Conservation (phyloP, 2,113 vertebrate species). For the Lepisosteus osseus region DNA sequence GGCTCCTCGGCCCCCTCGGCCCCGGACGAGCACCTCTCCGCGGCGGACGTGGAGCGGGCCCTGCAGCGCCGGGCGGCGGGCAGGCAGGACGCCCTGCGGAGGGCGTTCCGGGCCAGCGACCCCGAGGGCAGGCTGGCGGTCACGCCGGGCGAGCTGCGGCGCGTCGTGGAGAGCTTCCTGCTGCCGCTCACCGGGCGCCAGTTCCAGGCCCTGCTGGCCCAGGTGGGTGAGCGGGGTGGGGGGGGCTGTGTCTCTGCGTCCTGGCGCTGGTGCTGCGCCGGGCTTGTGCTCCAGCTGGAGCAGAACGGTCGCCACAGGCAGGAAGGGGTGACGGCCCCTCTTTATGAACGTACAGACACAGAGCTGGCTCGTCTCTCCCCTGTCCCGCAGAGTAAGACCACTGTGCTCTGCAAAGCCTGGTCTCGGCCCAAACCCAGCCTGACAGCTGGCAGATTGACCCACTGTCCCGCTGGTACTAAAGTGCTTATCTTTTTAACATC, state of each 20-base stretch:
- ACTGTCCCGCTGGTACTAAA: too few species aligned
- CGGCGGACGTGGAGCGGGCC: constrained; percentile 39
- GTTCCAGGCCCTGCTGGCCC: constrained; percentile 44
- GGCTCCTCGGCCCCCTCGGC: constrained; percentile 34
- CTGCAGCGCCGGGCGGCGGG: constrained; percentile 43
- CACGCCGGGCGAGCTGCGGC: constrained; percentile 47
- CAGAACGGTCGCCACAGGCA: too few species aligned
- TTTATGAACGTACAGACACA: too few species aligned
- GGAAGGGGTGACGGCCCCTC: too few species aligned
- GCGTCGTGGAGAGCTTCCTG: constrained; percentile 41
- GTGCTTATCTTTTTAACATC: too few species aligned
- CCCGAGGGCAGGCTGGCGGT: constrained; percentile 31
- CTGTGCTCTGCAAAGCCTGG: too few species aligned
- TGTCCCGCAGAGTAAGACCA: too few species aligned
- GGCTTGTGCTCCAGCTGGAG: neutral
- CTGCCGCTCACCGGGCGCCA: constrained; percentile 43
- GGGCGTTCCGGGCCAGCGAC: constrained; percentile 49
- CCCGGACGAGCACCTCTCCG: constrained; percentile 41
- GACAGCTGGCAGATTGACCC: too few species aligned
- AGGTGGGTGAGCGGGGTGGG: constrained; percentile 35
- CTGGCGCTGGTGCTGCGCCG: neutral
- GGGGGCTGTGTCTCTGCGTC: too few species aligned
- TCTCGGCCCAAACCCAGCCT: too few species aligned
- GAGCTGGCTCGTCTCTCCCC: too few species aligned
- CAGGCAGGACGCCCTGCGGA: constrained; percentile 43